Evolutionary conservation across 2,797 vertebrate species (phyloP), one percentile per base, ranked within the genome.

Genomic region (Sebastiscus tertius): DNA sequence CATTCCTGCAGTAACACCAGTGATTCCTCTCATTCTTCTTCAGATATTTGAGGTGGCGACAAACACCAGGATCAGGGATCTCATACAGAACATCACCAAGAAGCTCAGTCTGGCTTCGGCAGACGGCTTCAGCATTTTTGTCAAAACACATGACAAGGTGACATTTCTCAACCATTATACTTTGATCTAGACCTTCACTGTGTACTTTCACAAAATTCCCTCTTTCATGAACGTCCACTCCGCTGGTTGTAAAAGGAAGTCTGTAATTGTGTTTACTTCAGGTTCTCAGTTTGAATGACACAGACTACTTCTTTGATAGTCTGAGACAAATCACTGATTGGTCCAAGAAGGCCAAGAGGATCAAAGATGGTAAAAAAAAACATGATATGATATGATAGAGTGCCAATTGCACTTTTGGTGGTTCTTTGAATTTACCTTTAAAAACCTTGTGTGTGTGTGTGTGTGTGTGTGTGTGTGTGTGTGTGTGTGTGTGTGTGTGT

Each of bases 221-320:
- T 55, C 26, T 49, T 24, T 22, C 12, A 5, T 63, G 46, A 29
- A 33, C 63, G 54, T 22, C 16, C 10, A 24, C 18, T 8, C 13
- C 4, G 12, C 14, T 61, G 34, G 34, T 66, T 64, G 22, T 64
- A 24, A 55, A 29, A 46, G 46, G 6, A 70, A 31, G 20, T 52
- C 59, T 72, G 11, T 74, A 27, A 46, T 61, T 70, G 16, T 77
- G 72, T 67, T 52, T 36, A 52, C 84, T 87, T 46, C 84, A 99
- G 99, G 95, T 99, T 85, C 96, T 98, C 88, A 98, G 98, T 91
- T 92, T 98, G 91, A 98, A 96, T 16, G 97, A 98, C 31, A 91
- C 94, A 2, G 98, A 99, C 83, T 99, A 97, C 89, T 99, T 99
- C 96, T 99, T 99, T 14, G 99, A 99, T 88, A 97, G 96, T 58